These are phyloP conservation scores for Nomada goodeniana DNA, from an alignment of 2,888 invertebrate genomes.

Conservation along the genomic window DNA sequence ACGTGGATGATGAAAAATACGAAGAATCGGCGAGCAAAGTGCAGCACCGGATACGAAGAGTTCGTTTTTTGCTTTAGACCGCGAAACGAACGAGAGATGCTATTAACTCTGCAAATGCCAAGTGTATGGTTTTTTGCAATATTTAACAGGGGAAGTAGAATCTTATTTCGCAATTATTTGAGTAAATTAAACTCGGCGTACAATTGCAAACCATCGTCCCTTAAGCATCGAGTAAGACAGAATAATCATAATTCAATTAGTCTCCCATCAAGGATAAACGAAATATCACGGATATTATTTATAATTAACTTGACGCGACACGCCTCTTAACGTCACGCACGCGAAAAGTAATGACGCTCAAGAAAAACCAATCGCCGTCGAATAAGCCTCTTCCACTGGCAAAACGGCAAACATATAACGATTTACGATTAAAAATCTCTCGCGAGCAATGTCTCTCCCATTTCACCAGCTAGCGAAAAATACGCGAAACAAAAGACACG, in stretches of 20 bases:
- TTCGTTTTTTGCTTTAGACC: not conserved
- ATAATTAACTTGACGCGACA: too few species aligned
- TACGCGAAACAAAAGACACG: too few species aligned
- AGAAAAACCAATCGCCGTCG: too few species aligned
- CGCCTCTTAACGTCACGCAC: too few species aligned
- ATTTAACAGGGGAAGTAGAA: not conserved
- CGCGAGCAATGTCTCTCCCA: not conserved
- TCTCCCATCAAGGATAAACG: too few species aligned
- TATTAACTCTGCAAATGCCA: not conserved
- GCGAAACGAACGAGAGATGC: not conserved
- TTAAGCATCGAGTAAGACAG: not conserved
- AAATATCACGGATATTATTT: too few species aligned
- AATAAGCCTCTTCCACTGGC: too few species aligned
- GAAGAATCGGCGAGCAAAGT: not conserved
- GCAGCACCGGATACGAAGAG: not conserved
- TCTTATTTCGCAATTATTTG: too few species aligned
- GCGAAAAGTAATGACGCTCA: too few species aligned
- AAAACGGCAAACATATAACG: not conserved
- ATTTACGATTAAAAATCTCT: not conserved
- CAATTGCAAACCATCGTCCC: not conserved
- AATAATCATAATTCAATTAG: not conserved
- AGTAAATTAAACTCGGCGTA: not conserved
- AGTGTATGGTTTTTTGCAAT: not conserved
- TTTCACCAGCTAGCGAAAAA: too few species aligned
- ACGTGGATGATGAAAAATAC: not conserved